These are phyloP conservation scores for Sitta carolinensis DNA, from an alignment of 2,797 vertebrate genomes.

Conservation along the genomic window DNA sequence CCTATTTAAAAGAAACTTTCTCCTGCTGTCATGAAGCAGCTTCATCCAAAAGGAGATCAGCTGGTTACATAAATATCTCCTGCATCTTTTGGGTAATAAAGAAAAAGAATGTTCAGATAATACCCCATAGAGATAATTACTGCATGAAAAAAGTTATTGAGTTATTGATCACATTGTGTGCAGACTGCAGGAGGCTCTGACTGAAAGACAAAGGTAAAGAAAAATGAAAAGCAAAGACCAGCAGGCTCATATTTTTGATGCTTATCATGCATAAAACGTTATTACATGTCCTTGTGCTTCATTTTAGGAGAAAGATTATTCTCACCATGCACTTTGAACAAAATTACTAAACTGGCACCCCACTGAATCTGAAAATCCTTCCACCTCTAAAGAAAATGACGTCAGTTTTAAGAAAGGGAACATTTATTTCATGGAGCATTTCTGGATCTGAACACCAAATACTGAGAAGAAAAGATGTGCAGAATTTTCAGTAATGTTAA, in stretches of 20 bases:
- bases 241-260: conserved; percentile 82
- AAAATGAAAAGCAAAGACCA: conserved; percentile 83
- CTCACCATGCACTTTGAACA: conserved; percentile 79
- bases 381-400: conserved; percentile 63
- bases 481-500: conserved; percentile 20
- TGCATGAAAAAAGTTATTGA: conserved; percentile 91
- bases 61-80: conserved; percentile 82
- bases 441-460: conserved; percentile 39
- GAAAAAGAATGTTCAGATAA: conserved; percentile 81
- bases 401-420: conserved; percentile 61
- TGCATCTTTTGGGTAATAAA: conserved; percentile 83
- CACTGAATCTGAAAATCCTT: conserved; percentile 72
- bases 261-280: conserved; percentile 87
- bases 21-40: conserved; percentile 75
- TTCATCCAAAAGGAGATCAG: conserved; percentile 82
- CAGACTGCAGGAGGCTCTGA: conserved; percentile 81
- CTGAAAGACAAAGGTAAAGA: conserved; percentile 80
- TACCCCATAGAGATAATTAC: conserved; percentile 88
- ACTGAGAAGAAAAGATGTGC: not conserved
- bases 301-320: conserved; percentile 82
- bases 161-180: conserved; percentile 89
- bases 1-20: conserved; percentile 77
- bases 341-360: conserved; percentile 78
- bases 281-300: conserved; percentile 82
- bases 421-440: conserved; percentile 55